Conservation (phyloP, 2,888 invertebrate genomes). For the Xestia xanthographa region DNA sequence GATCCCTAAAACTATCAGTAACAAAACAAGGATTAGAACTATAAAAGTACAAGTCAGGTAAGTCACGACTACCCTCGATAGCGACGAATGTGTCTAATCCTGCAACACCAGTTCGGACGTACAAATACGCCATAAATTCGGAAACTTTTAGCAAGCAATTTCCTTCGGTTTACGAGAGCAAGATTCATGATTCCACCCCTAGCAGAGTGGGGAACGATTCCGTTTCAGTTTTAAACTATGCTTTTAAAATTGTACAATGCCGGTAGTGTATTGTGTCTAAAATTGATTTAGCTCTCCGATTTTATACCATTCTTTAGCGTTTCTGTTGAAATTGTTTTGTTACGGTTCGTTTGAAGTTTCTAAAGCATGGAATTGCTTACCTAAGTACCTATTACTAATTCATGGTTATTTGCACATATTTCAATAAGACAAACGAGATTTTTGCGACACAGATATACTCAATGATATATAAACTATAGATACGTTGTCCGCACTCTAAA, state of each 20-base stretch:
- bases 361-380: slow-evolving; percentile 1
- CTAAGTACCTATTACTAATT: neutral
- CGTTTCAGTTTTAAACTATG: slow-evolving; percentile 70
- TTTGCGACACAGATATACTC: neutral
- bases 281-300: slow-evolving; percentile 58
- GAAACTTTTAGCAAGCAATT: slow-evolving; percentile 88
- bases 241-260: slow-evolving; percentile 66
- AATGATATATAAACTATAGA: no score
- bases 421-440: neutral
- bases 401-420: neutral
- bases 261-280: slow-evolving; percentile 51
- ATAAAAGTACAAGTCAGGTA: slow-evolving; percentile 50
- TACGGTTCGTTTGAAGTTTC: neutral
- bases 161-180: slow-evolving; percentile 85
- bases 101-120: slow-evolving; percentile 70
- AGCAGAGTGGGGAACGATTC: slow-evolving; percentile 62
- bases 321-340: slow-evolving; percentile 30
- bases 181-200: slow-evolving; percentile 81
- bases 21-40: slow-evolving; percentile 33
- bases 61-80: slow-evolving; percentile 46
- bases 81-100: slow-evolving; percentile 71
- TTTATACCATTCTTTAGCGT: slow-evolving; percentile 32
- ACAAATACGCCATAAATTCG: slow-evolving; percentile 86
- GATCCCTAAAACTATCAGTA: neutral
- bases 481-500: no score